Evolutionary conservation across 2,113 vertebrate genomes (phyloP), one percentile per base, ranked within the genome.

Genomic region (Festucalex cinctus): DNA sequence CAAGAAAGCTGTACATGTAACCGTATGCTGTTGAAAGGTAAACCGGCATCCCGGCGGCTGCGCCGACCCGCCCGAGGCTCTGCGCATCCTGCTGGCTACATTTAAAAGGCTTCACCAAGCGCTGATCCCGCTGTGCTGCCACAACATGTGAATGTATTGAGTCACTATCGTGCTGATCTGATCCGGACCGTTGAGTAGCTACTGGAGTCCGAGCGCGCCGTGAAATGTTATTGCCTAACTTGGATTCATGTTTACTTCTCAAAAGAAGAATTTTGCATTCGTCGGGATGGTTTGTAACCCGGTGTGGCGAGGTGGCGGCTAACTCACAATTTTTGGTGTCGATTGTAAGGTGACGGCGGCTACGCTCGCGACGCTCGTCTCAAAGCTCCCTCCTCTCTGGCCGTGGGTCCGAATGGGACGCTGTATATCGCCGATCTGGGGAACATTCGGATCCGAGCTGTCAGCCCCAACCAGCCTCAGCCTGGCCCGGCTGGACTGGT

Each of bases 331-430:
- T 62, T 32, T 65, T n/a, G n/a, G 5, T 65, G 56, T 71, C 10
- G 54, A 51, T 66, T 60, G 81, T 57, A 84, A 98, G 96, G 96
- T 77, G 96, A 98, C 37, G 94, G 95, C 69, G 95, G 95, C 37
- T 98, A 97, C 54, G 96, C 96, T 78, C 96, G 96, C 65, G 95
- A 98, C 35, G 94, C 94, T 14, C 95, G 94, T 63, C 93, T 98
- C 85, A 98, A 98, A 84, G 95, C 96, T 0, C 96, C 96, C 4
- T 96, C 95, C 28, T 96, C 96, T 14, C 89, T 98, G 67, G 92
- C 95, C 0, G 94, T 97, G 71, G 95, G 94, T 9, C 95, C 96
- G 17, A 95, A 98, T 4, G 95, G 94, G 56, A 96, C 95, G 0
- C 89, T 98, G 26, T 97, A 96, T 4, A 91, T 98, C 16, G 96